These are phyloP conservation scores for Helleia helle DNA, from an alignment of 2,888 invertebrate genomes.

Conservation along the genomic window DNA sequence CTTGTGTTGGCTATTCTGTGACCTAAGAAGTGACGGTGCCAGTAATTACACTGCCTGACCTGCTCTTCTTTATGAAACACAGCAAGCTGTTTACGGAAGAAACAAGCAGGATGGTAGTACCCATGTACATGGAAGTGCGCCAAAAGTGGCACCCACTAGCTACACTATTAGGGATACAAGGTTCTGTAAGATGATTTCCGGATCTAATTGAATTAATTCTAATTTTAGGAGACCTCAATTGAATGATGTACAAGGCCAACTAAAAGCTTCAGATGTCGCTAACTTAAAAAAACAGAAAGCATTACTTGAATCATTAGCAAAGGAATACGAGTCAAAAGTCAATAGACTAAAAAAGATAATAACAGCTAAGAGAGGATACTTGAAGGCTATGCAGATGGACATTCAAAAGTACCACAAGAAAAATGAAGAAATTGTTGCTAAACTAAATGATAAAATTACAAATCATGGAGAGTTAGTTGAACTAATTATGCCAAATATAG, in stretches of 20 bases:
- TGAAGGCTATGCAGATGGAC: constrained; percentile 57
- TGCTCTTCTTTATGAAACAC: no score
- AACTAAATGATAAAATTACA: constrained; percentile 43
- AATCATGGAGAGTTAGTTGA: constrained; percentile 38
- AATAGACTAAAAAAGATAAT: constrained; percentile 47
- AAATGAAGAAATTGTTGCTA: constrained; percentile 46
- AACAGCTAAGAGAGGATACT: constrained; percentile 52
- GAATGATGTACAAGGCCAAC: constrained; percentile 48
- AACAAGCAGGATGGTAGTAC: no score
- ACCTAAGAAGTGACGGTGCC: no score
- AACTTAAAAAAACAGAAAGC: constrained; percentile 52
- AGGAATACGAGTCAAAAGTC: constrained; percentile 54
- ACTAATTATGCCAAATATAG: constrained; percentile 28
- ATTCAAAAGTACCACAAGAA: constrained; percentile 59
- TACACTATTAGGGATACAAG: no score
- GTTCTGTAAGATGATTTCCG: no score
- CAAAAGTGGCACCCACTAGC: no score
- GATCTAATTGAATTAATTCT: no score
- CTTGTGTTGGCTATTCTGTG: no score
- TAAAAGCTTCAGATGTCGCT: constrained; percentile 48
- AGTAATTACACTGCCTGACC: no score
- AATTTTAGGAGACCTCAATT: constrained; percentile 56
- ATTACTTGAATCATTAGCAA: constrained; percentile 45
- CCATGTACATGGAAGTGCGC: no score
- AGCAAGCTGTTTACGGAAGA: no score